phyloP scores from a whole-genome alignment of 1,140 invertebrate genomes.

The Pseudomyrmex dendroicus region DNA sequence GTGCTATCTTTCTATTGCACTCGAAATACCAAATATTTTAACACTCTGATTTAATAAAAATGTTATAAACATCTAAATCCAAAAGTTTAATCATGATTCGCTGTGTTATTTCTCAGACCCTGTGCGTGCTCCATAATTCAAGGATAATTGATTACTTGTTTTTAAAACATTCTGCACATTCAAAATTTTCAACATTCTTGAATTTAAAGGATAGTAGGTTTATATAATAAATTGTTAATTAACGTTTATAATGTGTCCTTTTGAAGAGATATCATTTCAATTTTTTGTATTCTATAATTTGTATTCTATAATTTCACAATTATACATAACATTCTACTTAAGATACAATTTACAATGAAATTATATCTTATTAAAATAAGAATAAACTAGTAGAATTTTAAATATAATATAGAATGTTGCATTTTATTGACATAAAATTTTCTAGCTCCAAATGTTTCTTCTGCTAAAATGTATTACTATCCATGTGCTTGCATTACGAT shows the following conservation, averaged over 20 bases:
- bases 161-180: no score
- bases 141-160: conserved; percentile 17
- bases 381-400: conserved; percentile 28
- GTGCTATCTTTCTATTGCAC: conserved; percentile 63
- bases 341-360: conserved; percentile 31
- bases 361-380: background rate
- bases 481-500: conserved; percentile 53
- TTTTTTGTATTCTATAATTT: no score
- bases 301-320: no score
- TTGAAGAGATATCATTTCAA: no score
- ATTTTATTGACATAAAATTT: conserved; percentile 68
- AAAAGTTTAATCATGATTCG: conserved; percentile 29
- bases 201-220: no score
- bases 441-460: conserved; percentile 29
- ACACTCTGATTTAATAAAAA: conserved; percentile 5
- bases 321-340: conserved; percentile 10
- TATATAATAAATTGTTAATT: no score
- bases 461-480: conserved; percentile 68
- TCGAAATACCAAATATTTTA: conserved; percentile 29
- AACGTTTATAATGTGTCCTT: no score
- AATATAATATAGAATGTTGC: conserved; percentile 23
- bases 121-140: background rate
- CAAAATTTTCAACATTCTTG: no score
- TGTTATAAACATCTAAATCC: conserved; percentile 48
- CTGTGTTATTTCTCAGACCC: conserved; percentile 36